Evolutionary conservation across 2,888 invertebrate species (phyloP).

Genomic region (Pherbina coryleti): DNA sequence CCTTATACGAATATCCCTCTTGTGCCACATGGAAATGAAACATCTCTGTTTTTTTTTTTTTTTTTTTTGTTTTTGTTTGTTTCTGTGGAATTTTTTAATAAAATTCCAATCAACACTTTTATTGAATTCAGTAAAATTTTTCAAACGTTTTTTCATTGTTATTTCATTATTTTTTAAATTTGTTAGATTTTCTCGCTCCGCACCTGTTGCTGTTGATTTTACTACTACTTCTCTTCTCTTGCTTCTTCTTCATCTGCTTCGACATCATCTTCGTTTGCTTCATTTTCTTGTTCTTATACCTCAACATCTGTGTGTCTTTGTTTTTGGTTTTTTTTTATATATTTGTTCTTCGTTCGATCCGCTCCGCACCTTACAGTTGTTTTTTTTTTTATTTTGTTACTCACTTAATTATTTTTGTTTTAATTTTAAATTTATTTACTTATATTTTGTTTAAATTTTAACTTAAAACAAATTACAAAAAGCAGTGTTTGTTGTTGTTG

Average conservation of each 20-base stretch:
- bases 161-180: constrained; percentile 55
- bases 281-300: constrained; percentile 50
- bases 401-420: constrained; percentile 38
- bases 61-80: constrained; percentile 53
- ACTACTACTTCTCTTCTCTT: constrained; percentile 37
- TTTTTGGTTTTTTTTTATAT: constrained; percentile 35
- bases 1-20: too few species aligned
- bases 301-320: constrained; percentile 49
- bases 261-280: constrained; percentile 15
- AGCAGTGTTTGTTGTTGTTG: constrained; percentile 63
- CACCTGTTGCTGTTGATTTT: constrained; percentile 35
- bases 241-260: background rate
- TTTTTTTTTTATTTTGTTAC: constrained; percentile 49
- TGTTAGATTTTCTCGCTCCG: constrained; percentile 39
- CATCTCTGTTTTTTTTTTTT: constrained; percentile 1
- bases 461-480: constrained; percentile 66
- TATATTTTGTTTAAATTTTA: constrained; percentile 58
- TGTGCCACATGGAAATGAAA: constrained; percentile 8
- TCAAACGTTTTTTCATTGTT: constrained; percentile 60
- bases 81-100: constrained; percentile 63
- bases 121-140: constrained; percentile 68
- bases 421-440: constrained; percentile 42
- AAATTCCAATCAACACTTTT: constrained; percentile 68
- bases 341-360: constrained; percentile 42
- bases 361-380: constrained; percentile 28